Evolutionary conservation across 2,797 vertebrate species (phyloP), one percentile per base, ranked within the genome.

Genomic region (Capromys pilorides): DNA sequence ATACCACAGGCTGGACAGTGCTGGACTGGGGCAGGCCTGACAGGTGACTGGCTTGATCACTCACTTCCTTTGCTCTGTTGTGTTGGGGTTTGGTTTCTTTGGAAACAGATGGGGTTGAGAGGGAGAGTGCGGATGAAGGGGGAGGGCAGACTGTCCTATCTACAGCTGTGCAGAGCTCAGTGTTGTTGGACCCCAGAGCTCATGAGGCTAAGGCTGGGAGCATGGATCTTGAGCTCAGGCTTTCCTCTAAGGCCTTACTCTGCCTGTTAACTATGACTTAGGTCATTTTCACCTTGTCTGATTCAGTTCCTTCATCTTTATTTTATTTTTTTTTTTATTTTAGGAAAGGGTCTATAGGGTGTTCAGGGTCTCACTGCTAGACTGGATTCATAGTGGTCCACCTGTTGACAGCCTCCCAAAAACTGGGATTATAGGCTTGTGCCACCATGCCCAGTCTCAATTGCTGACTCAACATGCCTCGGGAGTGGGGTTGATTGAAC

Each of bases 261-360:
- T 79, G 26, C 22, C 51, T 84, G 39, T 57, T n/a, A 4, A 45
- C 39, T 73, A 8, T 91, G 62, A 36, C 4, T 7, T 19, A 59
- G 62, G 9, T 26, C 31, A 75, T 54, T 84, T 81, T 39, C 0
- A 57, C 3, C 14, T 73, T 57, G 24, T 24, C 12, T 84, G 61
- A 45, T 69, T 93, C 24, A 1, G 45, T 86, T 93, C 71, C 11
- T 36, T 73, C 36, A 73, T 90, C 13, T 31, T 87, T 67, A 87
- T 57, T 57, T 57, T 18, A 18, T 57, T 57, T 19, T 18, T 5
- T 57, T 57, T 18, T 57, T 57, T 57, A 57, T 57, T 45, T 45
- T 45, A 45, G 45, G 45, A 8, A 45, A 45, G 45, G 45, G 45
- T 45, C 45, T 45, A 45, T 8, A 45, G 45, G 45, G 45, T 45